phyloP scores from a whole-genome alignment of 1,140 invertebrate species.

The Drosophila kohkoa region DNA sequence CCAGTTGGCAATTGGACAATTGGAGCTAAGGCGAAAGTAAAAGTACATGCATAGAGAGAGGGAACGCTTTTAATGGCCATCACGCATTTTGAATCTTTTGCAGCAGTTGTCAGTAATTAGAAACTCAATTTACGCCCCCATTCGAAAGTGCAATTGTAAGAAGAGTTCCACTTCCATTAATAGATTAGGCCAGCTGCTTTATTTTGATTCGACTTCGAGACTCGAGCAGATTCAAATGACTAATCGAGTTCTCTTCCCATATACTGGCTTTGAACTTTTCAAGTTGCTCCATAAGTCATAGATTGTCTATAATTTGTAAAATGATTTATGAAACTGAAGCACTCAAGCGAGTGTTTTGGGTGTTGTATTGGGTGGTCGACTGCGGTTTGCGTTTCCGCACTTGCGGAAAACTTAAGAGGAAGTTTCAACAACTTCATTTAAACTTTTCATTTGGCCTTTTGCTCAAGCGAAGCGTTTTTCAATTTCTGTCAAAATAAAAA shows the following conservation, averaged over 20 bases:
- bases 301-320: constrained; percentile 58
- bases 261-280: constrained; percentile 53
- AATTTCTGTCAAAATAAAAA: constrained; percentile 64
- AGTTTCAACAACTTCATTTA: constrained; percentile 57
- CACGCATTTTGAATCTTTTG: constrained; percentile 46
- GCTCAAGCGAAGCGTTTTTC: constrained; percentile 39
- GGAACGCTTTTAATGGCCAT: constrained; percentile 47
- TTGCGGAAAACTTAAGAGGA: constrained; percentile 45
- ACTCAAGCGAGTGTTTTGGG: constrained; percentile 2
- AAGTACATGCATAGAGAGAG: constrained; percentile 26
- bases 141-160: background rate
- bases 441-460: constrained; percentile 45
- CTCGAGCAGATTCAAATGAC: constrained; percentile 19
- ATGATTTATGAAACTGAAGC: constrained; percentile 51
- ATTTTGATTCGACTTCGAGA: constrained; percentile 11
- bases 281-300: constrained; percentile 38
- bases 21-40: constrained; percentile 46
- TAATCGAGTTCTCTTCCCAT: background rate
- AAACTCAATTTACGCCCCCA: constrained; percentile 30
- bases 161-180: background rate
- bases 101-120: constrained; percentile 63
- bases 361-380: constrained; percentile 3
- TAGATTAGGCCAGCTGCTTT: constrained; percentile 30
- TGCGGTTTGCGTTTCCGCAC: constrained; percentile 15
- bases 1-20: constrained; percentile 40